Evolutionary conservation across 2,888 invertebrate genomes (phyloP).

Genomic region (Aphodius sticticus): DNA sequence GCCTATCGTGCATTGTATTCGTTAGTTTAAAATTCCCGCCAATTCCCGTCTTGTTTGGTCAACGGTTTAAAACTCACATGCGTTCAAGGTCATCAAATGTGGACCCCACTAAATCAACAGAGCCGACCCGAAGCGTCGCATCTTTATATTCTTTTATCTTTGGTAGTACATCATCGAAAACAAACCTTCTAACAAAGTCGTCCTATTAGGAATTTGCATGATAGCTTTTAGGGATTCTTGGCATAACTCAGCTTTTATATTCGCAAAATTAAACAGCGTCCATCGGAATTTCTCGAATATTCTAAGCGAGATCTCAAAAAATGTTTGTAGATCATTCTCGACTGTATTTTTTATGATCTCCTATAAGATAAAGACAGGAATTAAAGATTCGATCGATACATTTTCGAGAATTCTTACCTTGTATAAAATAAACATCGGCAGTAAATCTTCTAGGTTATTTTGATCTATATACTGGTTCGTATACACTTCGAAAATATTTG

Average conservation of each 20-base stretch:
- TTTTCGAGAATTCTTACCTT: constrained; percentile 24
- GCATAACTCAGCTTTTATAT: constrained; percentile 46
- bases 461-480: constrained; percentile 28
- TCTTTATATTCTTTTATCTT: too few relatives aligned
- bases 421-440: constrained; percentile 28
- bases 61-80: too few relatives aligned
- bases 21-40: too few relatives aligned
- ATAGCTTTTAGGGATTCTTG: constrained; percentile 44
- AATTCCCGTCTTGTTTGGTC: too few relatives aligned
- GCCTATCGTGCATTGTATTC: too few relatives aligned
- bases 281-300: constrained; percentile 49
- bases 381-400: constrained; percentile 20
- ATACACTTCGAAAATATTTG: constrained; percentile 35
- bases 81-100: too few relatives aligned
- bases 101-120: too few relatives aligned
- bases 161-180: neutral
- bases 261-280: constrained; percentile 50
- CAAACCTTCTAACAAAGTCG: neutral
- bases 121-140: too few relatives aligned
- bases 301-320: constrained; percentile 42
- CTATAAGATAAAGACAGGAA: constrained; percentile 28
- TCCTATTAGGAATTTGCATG: constrained; percentile 18
- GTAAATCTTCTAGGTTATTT: constrained; percentile 31
- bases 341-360: constrained; percentile 15
- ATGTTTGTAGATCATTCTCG: constrained; percentile 12